A percentile compares a stretch with the other conserved stretches of the same genome.
Conservation (phyloP, 2,888 invertebrate genomes). For the Drosophila kambysellisi region DNA sequence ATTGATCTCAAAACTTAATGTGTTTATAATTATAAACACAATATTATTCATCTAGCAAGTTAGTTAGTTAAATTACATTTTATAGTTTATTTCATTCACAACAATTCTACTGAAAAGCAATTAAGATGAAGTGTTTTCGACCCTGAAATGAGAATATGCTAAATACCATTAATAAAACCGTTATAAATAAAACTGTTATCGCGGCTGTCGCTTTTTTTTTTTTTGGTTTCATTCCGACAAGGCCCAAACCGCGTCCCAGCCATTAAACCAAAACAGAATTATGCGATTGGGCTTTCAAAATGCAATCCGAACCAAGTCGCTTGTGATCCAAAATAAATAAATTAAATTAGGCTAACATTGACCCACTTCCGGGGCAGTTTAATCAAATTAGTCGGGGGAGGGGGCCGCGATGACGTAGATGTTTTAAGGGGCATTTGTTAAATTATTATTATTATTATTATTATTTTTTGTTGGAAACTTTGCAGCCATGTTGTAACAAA, state of each 20-base stretch:
- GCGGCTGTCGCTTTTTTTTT: background rate
- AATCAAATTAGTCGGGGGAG: slow-evolving; percentile 61
- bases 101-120: slow-evolving; percentile 25
- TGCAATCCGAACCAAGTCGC: background rate
- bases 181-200: slow-evolving; percentile 48
- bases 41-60: background rate
- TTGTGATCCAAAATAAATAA: slow-evolving; percentile 13
- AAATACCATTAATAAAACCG: slow-evolving; percentile 24
- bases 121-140: background rate
- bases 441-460: slow-evolving; percentile 10
- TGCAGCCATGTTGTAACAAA: slow-evolving; percentile 36
- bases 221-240: slow-evolving; percentile 5
- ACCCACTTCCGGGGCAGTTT: slow-evolving; percentile 52
- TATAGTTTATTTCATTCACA: slow-evolving; percentile 1
- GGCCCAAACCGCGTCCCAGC: background rate
- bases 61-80: background rate
- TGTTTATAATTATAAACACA: background rate
- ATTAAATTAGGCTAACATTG: slow-evolving; percentile 62
- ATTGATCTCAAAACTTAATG: background rate
- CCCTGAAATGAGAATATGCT: slow-evolving; percentile 33
- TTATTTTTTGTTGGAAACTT: slow-evolving; percentile 30
- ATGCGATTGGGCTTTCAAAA: slow-evolving; percentile 4
- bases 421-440: background rate
- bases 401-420: slow-evolving; percentile 40
- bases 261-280: slow-evolving; percentile 31